Evolutionary conservation across 1,140 invertebrate genomes (phyloP), one percentile per base, ranked within the genome.

Genomic region (Phortica variegata): DNA sequence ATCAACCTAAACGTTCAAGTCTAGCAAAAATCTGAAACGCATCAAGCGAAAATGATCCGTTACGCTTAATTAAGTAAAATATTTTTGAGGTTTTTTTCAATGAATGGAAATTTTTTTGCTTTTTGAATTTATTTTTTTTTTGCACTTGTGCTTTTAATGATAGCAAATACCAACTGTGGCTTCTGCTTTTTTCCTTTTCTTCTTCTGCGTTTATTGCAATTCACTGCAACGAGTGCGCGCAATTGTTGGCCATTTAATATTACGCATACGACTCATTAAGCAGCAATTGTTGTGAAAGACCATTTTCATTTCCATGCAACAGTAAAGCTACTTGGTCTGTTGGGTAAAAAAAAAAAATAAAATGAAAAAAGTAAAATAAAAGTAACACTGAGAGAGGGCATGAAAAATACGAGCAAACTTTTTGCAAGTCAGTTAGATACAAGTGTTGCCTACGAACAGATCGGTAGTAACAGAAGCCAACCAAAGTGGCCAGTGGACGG

Each of bases 261-360:
- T 26, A 21, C 44, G 43, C 47, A 46, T 44, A 66, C 62, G 51
- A 60, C 48, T 63, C 59, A 66, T 66, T 66, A 66, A 42, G 50
- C 62, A 61, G 48, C 52, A 29, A 66, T 66, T 66, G 62, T 66
- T 62, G 62, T 42, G 52, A 19, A 43, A 6, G 12, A 29, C 26
- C 26, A 29, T 6, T 29, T 29, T 6, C 26, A 29, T 6, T 12
- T 12, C 26, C 26, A 29, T 7, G 12, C n/a, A 29, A 7, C 26
- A 29, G 6, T 29, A 7, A 29, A 29, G 26, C 26, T 12, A 29
- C 26, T 29, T 29, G 26, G 6, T 7, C 12, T 29, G 26, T n/a
- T n/a, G n/a, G n/a, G n/a, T n/a, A n/a, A n/a, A n/a, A n/a, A n/a
- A n/a, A n/a, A n/a, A n/a, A n/a, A n/a, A n/a, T n/a, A n/a, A n/a